Base-by-base conservation (phyloP, 23 tunicate species). In the Styela clava region DNA sequence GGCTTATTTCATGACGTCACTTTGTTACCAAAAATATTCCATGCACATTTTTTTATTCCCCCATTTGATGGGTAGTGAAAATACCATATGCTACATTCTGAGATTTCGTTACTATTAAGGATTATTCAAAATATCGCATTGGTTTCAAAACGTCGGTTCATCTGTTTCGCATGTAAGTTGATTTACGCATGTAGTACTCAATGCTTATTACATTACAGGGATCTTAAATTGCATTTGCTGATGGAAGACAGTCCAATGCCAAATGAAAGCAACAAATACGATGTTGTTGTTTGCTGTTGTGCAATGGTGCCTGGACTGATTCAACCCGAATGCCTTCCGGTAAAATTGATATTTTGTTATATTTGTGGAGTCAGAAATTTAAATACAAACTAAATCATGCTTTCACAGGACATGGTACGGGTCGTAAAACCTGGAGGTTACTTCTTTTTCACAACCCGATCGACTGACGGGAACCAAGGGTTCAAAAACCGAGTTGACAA, bases 261-360 rank as follows among this genome's bases (percentile, higher is more conserved):
- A 64, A 64, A 61, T 51, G 69, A 44, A 22, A 84, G 88, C 81
- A 84, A 88, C 87, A 71, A 74, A 16, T 88, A 88, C 52, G 88
- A 88, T 74, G 88, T 33, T 9, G 94, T 88, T 31, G 94, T 88
- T 0, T 88, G 94, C 76, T 88, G 94, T 64, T 88, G 94, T 74
- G 94, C 94, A 24, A 88, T 88, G 94, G 94, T 88, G 21, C 94
- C 94, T 27, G 94, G 83, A 20, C 73, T 88, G 1, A 88, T 88
- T 20, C 94, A 88, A 63, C 94, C 94, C 1, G 94, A 88, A 88
- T 88, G 94, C 68, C 73, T 88, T n/a, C 94, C 94, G 65, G 94
- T 88, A 84, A 84, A 12, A 5, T 44, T 44, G 12, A 44, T 44
- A 44, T 44, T 29, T 67, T 24, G 31, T 7, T 51, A 21, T 77